These are phyloP conservation scores for Sebastes itinus DNA, from an alignment of 2,797 vertebrate species.

Conservation along the genomic window DNA sequence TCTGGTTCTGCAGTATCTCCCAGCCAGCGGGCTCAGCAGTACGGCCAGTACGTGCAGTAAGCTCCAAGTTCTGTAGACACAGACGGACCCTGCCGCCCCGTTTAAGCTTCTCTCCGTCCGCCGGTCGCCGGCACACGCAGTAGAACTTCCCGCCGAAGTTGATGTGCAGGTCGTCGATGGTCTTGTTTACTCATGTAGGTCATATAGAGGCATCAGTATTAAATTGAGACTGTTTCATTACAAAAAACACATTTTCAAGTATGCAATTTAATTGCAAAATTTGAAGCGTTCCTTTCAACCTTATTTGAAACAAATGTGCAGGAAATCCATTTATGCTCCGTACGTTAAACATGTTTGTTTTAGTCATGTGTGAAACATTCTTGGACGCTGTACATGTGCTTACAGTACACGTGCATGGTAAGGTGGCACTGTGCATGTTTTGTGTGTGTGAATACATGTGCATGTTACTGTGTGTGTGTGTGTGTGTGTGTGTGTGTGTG, in stretches of 20 bases:
- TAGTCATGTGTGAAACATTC: conserved; percentile 14
- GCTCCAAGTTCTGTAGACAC: not conserved
- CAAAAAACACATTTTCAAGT: not conserved
- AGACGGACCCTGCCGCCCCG: not conserved
- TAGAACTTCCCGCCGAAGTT: not conserved
- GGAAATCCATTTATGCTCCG: not conserved
- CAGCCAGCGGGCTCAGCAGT: not conserved
- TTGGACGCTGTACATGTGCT: not conserved
- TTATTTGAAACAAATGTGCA: not conserved
- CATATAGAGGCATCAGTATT: not conserved
- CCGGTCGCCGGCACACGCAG: not conserved
- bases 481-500: conserved; percentile 53
- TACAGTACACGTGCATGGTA: not conserved
- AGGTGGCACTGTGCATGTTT: conserved; percentile 12
- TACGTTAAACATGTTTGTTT: not conserved
- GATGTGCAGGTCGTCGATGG: not conserved
- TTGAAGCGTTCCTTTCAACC: not conserved
- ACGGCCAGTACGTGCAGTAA: not conserved
- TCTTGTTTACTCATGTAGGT: not conserved
- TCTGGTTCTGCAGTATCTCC: too few species aligned
- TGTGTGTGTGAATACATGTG: conserved; percentile 23
- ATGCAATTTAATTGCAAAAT: not conserved
- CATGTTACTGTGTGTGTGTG: not conserved
- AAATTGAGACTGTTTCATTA: not conserved
- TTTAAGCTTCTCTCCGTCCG: not conserved